Evolutionary conservation across 2,888 invertebrate species (phyloP), one percentile per base, ranked within the genome.

Genomic region (Esperia sulphurella): DNA sequence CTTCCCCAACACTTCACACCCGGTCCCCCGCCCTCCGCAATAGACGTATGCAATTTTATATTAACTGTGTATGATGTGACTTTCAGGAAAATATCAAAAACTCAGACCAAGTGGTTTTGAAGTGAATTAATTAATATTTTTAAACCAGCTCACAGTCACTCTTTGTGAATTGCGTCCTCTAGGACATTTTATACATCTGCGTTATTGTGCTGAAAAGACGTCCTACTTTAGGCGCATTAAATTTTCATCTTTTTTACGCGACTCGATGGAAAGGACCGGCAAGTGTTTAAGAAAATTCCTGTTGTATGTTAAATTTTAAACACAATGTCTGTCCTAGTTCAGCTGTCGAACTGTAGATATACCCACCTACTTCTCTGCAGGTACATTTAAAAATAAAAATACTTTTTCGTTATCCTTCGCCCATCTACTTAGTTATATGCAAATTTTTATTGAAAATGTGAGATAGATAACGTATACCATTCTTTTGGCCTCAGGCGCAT

Each of bases 201-300:
- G 65, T 52, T 58, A 54, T 59, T 61, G 63, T 61, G 58, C 59
- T 66, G 64, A 53, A 56, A 63, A 66, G 67, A 59, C 59, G 64
- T 67, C 67, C 69, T 71, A 75, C 70, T 76, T 71, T 68, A 70
- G 68, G 68, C 68, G 75, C 68, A 74, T 76, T 75, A 75, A 76
- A 68, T 71, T 73, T 77, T 77, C 71, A 76, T 71, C 64, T 68
- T 46, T 65, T 72, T 75, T 70, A 64, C 74, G 66, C 71, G 61
- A 66, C 66, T 61, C 62, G 57, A 63, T 68, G 64, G 58, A 60
- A 62, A 63, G 51, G 60, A 62, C 61, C 52, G 54, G 54, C 59
- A 65, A 59, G 54, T 58, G 54, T 59, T 59, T 59, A 45, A 46
- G 46, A 50, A 49, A 28, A 28, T 28, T 46, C 31, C n/a, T 43